These are phyloP conservation scores for Geophilus truncorum DNA, from an alignment of 2,888 invertebrate species.

Conservation along the genomic window DNA sequence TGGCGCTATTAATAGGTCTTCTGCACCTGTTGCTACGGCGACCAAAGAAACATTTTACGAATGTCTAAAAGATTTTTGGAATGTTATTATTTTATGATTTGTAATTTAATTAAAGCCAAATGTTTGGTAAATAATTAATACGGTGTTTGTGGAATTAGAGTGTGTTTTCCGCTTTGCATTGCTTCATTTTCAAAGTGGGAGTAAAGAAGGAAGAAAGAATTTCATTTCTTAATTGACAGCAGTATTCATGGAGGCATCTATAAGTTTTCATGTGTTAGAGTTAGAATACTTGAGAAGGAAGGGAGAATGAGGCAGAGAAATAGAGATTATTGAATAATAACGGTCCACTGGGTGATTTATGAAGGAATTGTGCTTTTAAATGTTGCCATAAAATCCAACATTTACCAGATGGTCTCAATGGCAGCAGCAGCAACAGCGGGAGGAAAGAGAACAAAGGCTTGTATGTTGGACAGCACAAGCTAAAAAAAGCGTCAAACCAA, in stretches of 20 bases:
- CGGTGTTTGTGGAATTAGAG: no score
- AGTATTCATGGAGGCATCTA: not conserved
- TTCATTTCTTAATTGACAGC: not conserved
- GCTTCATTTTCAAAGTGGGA: not conserved
- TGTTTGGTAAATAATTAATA: no score
- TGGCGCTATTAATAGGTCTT: not conserved
- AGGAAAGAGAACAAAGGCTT: constrained; percentile 27
- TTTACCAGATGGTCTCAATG: constrained; percentile 32
- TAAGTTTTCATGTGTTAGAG: not conserved
- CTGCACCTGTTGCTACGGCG: constrained; percentile 12
- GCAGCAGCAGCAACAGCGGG: constrained; percentile 22
- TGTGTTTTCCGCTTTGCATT: not conserved
- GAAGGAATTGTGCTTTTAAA: constrained; percentile 32
- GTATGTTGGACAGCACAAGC: constrained; percentile 21
- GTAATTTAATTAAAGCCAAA: no score
- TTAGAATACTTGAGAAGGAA: not conserved
- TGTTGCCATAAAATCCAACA: constrained; percentile 32
- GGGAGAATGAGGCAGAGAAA: constrained; percentile 21
- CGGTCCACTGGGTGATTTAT: constrained; percentile 33
- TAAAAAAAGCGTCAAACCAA: not conserved
- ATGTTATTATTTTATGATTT: not conserved
- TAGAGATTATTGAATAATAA: constrained; percentile 32
- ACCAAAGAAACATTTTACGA: not conserved
- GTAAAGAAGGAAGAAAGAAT: not conserved
- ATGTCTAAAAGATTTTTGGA: not conserved